These are phyloP conservation scores for Lutjanus campechanus DNA, from an alignment of 2,797 vertebrate species.

Conservation along the genomic window DNA sequence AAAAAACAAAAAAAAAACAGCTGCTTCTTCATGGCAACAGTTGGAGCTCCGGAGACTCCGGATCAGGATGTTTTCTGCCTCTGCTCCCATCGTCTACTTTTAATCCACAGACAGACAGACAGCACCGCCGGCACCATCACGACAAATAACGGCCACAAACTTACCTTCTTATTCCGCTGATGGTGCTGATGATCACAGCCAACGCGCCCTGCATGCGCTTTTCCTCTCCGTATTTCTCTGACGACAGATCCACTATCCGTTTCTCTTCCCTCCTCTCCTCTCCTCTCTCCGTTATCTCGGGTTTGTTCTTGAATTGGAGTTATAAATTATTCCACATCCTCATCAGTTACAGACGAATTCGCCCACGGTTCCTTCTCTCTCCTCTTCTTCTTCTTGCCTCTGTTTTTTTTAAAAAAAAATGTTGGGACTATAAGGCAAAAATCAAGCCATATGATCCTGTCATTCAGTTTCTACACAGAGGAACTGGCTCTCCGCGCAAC, in stretches of 20 bases:
- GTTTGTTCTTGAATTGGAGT: constrained; percentile 64
- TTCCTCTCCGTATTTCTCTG: constrained; percentile 53
- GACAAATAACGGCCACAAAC: constrained; percentile 56
- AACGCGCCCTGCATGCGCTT: constrained; percentile 59
- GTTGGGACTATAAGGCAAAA: constrained; percentile 52
- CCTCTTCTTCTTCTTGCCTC: constrained; percentile 17
- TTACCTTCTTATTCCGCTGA: constrained; percentile 70
- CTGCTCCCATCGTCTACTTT: constrained; percentile 43
- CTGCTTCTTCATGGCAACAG: constrained; percentile 80
- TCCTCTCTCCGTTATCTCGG: constrained; percentile 68
- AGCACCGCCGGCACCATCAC: background rate
- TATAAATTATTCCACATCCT: constrained; percentile 80
- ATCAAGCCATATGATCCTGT: constrained; percentile 83
- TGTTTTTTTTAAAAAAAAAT: constrained; percentile 3
- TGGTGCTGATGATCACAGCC: constrained; percentile 38
- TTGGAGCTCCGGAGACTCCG: constrained; percentile 73
- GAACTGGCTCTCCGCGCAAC: constrained; percentile 81
- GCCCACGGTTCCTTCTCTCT: constrained; percentile 15
- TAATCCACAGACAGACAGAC: constrained; percentile 24
- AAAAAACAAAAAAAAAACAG: constrained; percentile 1
- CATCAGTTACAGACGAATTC: constrained; percentile 40
- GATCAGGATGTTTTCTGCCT: constrained; percentile 38
- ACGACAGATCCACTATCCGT: constrained; percentile 67
- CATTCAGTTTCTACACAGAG: constrained; percentile 82
- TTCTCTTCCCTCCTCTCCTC: constrained; percentile 32